Evolutionary conservation across 2,797 vertebrate species (phyloP).

Genomic region (Pangasius mekongensis): DNA sequence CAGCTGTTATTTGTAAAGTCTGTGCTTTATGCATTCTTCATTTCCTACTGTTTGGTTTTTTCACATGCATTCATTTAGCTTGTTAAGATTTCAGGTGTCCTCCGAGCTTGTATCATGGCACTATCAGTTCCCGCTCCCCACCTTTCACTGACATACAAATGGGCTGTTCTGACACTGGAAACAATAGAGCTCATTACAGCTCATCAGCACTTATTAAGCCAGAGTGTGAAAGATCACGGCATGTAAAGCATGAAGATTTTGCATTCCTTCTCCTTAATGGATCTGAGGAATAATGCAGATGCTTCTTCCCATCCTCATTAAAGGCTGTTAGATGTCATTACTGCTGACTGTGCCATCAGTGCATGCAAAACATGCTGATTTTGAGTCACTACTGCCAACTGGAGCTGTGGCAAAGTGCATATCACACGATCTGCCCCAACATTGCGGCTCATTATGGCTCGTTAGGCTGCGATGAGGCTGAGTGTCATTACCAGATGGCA

Average conservation of each 20-base stretch:
- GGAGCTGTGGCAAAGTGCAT: slow-evolving; percentile 31
- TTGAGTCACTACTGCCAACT: slow-evolving; percentile 29
- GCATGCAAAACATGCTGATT: slow-evolving; percentile 23
- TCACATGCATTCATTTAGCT: background rate
- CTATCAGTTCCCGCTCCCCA: slow-evolving; percentile 37
- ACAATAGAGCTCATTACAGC: slow-evolving; percentile 46
- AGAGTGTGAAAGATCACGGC: slow-evolving; percentile 42
- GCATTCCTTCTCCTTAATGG: slow-evolving; percentile 31
- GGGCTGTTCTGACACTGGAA: slow-evolving; percentile 42
- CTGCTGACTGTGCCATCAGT: slow-evolving; percentile 32
- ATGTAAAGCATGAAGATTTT: slow-evolving; percentile 32
- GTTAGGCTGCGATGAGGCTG: slow-evolving; percentile 42
- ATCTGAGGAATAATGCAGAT: slow-evolving; percentile 31
- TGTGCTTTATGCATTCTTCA: background rate
- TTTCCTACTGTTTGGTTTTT: background rate
- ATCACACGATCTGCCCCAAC: slow-evolving; percentile 8
- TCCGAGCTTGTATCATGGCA: slow-evolving; percentile 41
- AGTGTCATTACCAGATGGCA: slow-evolving; percentile 56
- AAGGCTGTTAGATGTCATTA: slow-evolving; percentile 33
- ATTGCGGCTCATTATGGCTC: slow-evolving; percentile 43
- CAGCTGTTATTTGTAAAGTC: background rate
- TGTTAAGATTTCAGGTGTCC: slow-evolving; percentile 37
- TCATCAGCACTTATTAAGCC: slow-evolving; percentile 52
- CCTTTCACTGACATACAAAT: slow-evolving; percentile 29
- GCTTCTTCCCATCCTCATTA: slow-evolving; percentile 32